These are phyloP conservation scores for Herpetotheres cachinnans DNA, from an alignment of 2,113 vertebrate genomes.

Conservation along the genomic window DNA sequence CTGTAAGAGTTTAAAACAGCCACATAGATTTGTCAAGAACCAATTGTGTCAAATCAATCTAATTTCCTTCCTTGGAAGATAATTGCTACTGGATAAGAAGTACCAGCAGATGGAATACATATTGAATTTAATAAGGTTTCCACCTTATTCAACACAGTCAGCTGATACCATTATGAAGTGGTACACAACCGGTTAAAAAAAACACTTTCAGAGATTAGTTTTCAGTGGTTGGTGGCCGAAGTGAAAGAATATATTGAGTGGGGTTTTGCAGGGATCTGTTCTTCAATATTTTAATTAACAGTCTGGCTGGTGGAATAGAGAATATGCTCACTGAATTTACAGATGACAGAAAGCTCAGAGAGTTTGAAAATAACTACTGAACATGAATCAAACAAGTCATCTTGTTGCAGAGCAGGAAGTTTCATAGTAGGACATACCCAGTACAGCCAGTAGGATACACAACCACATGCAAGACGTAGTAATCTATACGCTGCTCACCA, in stretches of 20 bases:
- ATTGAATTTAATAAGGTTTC: background rate
- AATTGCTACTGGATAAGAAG: conserved; percentile 18
- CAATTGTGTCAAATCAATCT: conserved; percentile 30
- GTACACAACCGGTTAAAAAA: background rate
- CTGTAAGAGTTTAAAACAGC: background rate
- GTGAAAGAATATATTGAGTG: background rate
- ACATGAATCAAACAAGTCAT: background rate
- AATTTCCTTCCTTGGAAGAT: background rate
- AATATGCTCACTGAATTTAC: background rate
- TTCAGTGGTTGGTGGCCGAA: background rate
- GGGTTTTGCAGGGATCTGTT: background rate
- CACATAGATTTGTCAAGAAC: conserved; percentile 26
- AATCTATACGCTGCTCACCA: background rate
- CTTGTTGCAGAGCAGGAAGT: background rate
- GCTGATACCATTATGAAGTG: background rate
- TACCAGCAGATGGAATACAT: background rate
- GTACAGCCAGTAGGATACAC: background rate
- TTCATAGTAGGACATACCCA: background rate
- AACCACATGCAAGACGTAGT: rapidly evolving
- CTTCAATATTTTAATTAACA: conserved; percentile 41
- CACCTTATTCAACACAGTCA: background rate
- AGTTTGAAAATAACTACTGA: background rate
- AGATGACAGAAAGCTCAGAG: background rate
- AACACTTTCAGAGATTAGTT: background rate
- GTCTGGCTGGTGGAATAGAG: background rate